Conservation (phyloP, 2,113 vertebrate species). For the Chroicocephalus ridibundus region DNA sequence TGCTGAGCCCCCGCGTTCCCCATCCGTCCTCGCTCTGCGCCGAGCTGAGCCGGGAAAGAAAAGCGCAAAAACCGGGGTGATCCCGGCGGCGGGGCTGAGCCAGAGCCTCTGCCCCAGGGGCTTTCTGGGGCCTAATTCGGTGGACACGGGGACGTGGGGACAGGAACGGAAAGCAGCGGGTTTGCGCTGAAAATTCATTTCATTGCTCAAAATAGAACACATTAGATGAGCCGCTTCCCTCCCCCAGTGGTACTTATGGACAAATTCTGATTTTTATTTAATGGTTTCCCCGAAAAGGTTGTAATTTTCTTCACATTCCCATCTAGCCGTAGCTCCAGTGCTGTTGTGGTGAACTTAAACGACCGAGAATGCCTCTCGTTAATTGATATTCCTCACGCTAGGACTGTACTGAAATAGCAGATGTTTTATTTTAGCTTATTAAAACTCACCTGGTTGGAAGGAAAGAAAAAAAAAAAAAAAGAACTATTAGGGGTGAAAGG, state of each 20-base stretch:
- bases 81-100: neutral
- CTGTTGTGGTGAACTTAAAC: neutral
- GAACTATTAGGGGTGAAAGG: neutral
- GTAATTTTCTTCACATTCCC: conserved; percentile 6
- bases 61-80: neutral
- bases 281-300: conserved; percentile 33
- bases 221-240: neutral
- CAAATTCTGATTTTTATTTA: conserved; percentile 37
- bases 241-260: neutral
- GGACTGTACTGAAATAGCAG: neutral
- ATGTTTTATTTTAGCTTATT: conserved; percentile 23
- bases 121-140: accelerated
- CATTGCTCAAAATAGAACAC: neutral
- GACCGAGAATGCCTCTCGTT: neutral
- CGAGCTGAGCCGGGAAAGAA: neutral
- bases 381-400: conserved; percentile 2
- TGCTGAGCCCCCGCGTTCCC: neutral
- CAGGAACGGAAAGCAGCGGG: neutral
- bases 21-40: accelerated
- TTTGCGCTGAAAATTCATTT: neutral
- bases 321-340: neutral
- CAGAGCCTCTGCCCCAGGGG: neutral
- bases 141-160: neutral
- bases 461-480: neutral
- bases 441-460: neutral